These are phyloP conservation scores for Pachymerium ferrugineum DNA, from an alignment of 2,888 invertebrate genomes.

Conservation along the genomic window DNA sequence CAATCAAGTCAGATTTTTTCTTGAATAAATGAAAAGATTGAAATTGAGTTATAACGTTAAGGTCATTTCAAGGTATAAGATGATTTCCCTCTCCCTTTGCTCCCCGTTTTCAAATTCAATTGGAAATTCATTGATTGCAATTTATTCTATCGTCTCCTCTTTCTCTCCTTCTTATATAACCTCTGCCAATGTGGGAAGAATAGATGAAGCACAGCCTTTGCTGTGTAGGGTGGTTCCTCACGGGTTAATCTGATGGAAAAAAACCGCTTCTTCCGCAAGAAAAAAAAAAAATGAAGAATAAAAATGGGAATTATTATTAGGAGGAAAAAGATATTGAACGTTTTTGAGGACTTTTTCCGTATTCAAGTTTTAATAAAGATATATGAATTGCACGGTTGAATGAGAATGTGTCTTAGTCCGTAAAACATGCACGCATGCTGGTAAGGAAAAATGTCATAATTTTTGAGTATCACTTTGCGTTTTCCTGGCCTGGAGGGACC, in stretches of 20 bases:
- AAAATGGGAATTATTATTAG: neutral
- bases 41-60: neutral
- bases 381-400: slow-evolving; percentile 10
- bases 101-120: slow-evolving; percentile 9
- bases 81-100: neutral
- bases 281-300: neutral
- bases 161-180: neutral
- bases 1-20: no score
- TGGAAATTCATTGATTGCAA: slow-evolving; percentile 17
- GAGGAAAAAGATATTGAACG: neutral
- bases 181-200: neutral
- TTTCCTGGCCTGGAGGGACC: neutral
- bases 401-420: neutral
- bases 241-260: slow-evolving; percentile 17
- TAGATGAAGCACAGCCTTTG: slow-evolving; percentile 9
- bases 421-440: slow-evolving; percentile 1
- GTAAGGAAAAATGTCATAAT: neutral
- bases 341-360: neutral
- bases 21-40: neutral
- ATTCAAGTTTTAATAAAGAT: slow-evolving; percentile 11
- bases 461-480: neutral
- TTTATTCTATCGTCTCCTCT: slow-evolving; percentile 2
- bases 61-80: slow-evolving; percentile 2
- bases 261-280: neutral
- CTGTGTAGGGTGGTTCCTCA: neutral